phyloP scores from a whole-genome alignment of 2,797 vertebrate species.

The Vespertilio murinus region DNA sequence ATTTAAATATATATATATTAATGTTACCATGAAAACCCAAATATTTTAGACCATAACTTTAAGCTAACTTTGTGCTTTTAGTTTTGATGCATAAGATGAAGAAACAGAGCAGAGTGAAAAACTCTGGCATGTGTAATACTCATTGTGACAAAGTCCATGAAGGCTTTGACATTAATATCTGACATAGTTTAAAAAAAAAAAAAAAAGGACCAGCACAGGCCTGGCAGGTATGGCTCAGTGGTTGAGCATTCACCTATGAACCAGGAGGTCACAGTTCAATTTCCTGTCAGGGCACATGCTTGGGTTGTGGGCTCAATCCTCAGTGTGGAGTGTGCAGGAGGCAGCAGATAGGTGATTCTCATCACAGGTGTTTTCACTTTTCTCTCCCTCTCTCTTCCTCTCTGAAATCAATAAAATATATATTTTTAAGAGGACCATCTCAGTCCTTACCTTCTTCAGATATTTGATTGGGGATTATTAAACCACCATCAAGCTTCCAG shows the following conservation, averaged over 20 bases:
- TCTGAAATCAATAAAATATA: no score
- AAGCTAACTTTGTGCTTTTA: slow-evolving; percentile 47
- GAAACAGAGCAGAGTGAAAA: neutral
- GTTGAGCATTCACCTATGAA: no score
- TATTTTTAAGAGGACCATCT: neutral
- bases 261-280: no score
- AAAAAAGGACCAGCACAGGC: neutral
- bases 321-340: no score
- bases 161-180: slow-evolving; percentile 37
- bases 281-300: no score
- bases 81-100: slow-evolving; percentile 40
- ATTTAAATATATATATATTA: no score
- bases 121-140: neutral
- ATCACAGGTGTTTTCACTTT: no score
- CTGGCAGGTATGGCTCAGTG: neutral
- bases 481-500: neutral
- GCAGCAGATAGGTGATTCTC: no score
- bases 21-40: slow-evolving; percentile 5
- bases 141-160: neutral
- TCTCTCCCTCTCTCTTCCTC: no score
- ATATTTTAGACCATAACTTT: slow-evolving; percentile 41
- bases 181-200: neutral
- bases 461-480: slow-evolving; percentile 11
- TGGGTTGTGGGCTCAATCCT: no score
- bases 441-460: slow-evolving; percentile 36